Conservation (phyloP, 1,140 invertebrate genomes). For the Coenobita brevimanus region DNA sequence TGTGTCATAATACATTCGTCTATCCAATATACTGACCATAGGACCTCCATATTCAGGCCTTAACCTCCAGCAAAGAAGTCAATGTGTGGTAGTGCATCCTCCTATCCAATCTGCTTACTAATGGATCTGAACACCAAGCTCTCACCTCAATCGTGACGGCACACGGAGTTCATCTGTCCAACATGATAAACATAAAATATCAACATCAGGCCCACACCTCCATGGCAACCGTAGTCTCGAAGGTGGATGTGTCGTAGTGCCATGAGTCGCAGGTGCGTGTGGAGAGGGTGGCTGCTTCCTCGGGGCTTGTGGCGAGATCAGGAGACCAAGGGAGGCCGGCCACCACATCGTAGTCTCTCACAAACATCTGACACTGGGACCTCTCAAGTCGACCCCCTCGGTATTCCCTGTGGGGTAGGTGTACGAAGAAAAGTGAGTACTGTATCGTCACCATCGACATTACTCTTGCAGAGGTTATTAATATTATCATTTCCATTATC, state of each 20-base stretch:
- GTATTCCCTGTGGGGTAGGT: slow-evolving; percentile 49
- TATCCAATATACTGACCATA: no score
- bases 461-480: no score
- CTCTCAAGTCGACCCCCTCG: slow-evolving; percentile 21
- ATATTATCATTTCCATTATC: no score
- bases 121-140: no score
- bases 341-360: slow-evolving; percentile 22
- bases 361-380: slow-evolving; percentile 48
- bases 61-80: not conserved
- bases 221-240: slow-evolving; percentile 47
- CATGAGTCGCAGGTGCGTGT: slow-evolving; percentile 24
- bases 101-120: no score
- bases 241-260: slow-evolving; percentile 61
- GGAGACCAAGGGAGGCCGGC: not conserved
- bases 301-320: not conserved
- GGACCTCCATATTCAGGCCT: no score
- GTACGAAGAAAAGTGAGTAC: no score
- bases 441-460: no score
- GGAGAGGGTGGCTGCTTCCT: slow-evolving; percentile 7
- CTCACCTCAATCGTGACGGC: no score
- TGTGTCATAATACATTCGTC: no score
- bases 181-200: not conserved
- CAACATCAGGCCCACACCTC: slow-evolving; percentile 40
- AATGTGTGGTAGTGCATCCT: not conserved
- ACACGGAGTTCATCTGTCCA: not conserved